Percentiles rank a stretch among this genome's conserved stretches.
phyloP scores from a whole-genome alignment of 64 coral and sea anemone species.

The Montipora foliosa region DNA sequence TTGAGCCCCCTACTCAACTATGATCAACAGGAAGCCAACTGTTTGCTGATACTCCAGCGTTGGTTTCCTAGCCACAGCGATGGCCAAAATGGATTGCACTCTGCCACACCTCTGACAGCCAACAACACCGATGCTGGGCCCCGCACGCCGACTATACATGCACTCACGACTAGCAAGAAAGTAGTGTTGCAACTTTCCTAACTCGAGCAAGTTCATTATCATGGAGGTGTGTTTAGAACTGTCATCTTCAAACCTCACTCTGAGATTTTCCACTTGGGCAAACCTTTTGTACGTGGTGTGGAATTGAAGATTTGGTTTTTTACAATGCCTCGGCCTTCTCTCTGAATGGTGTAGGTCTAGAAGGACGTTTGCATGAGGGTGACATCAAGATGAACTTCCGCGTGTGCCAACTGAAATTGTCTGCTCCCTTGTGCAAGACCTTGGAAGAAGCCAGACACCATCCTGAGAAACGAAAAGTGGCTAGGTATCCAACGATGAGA shows the following conservation, averaged over 20 bases:
- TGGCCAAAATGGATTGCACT: background rate
- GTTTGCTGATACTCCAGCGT: background rate
- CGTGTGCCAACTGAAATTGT: background rate
- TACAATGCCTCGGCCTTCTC: background rate
- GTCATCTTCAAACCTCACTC: no score
- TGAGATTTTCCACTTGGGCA: no score
- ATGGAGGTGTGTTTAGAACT: no score
- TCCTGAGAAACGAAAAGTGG: no score
- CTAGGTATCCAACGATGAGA: no score
- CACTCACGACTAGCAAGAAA: background rate
- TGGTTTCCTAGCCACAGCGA: background rate
- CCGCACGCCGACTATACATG: background rate
- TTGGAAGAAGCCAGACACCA: no score
- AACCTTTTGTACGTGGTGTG: no score
- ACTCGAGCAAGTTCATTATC: no score
- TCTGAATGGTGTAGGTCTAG: background rate
- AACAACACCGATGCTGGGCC: background rate
- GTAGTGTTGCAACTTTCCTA: background rate
- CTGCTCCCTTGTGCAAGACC: background rate
- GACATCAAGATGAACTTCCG: background rate
- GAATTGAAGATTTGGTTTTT: background rate
- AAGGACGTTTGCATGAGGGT: background rate
- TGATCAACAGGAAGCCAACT: conserved; percentile 8
- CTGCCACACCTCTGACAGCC: background rate
- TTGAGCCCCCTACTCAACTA: conserved; percentile 23